These are phyloP conservation scores for Leptosomus discolor DNA, from an alignment of 2,113 vertebrate species.

Conservation along the genomic window DNA sequence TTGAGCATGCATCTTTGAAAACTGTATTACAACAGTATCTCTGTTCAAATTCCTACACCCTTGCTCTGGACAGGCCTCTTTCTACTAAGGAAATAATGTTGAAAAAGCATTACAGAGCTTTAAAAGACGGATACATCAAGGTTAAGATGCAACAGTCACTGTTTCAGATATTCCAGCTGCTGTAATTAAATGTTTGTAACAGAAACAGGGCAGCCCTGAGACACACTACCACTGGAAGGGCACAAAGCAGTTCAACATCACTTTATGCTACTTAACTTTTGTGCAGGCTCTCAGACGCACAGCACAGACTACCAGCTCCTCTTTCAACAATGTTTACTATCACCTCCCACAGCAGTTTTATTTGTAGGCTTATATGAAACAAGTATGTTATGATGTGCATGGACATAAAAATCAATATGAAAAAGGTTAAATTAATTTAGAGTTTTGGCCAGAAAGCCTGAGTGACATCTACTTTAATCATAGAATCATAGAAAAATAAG, in stretches of 20 bases:
- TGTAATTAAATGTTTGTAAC: background rate
- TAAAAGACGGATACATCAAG: background rate
- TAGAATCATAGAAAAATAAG: too few species aligned
- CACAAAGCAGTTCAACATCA: background rate
- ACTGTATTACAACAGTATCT: rapidly evolving
- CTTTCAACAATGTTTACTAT: background rate
- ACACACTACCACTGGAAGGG: background rate
- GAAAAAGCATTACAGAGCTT: background rate
- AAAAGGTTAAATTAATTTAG: background rate
- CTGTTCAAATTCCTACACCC: background rate
- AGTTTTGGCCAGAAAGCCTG: background rate
- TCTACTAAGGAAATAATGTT: background rate
- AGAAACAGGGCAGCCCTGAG: background rate
- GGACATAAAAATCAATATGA: background rate
- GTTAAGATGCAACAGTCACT: background rate
- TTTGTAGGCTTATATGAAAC: background rate
- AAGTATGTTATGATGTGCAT: background rate
- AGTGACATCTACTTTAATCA: too few species aligned
- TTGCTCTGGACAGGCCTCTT: background rate
- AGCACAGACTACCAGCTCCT: background rate
- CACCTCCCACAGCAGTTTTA: background rate
- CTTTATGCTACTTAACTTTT: background rate
- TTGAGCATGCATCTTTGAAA: background rate
- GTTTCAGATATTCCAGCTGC: background rate
- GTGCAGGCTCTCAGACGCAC: background rate